These are phyloP conservation scores for Volucella inflata DNA, from an alignment of 2,888 invertebrate species.

Conservation along the genomic window DNA sequence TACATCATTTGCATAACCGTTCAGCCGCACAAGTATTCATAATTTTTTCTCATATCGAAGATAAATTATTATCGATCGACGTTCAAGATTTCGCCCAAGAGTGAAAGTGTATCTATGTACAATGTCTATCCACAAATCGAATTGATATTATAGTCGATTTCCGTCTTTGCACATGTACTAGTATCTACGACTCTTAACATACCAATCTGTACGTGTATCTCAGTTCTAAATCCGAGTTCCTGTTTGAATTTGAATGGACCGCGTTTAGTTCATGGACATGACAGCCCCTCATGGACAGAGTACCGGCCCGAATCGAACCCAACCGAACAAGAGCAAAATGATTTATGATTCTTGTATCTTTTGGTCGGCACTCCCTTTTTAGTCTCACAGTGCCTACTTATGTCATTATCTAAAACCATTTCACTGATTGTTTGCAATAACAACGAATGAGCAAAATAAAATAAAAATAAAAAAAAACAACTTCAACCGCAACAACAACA, in stretches of 20 bases:
- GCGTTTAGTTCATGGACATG: constrained; percentile 60
- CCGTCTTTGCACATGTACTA: neutral
- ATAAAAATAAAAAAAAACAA: constrained; percentile 6
- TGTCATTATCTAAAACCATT: constrained; percentile 66
- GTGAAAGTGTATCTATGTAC: constrained; percentile 62
- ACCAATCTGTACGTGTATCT: neutral
- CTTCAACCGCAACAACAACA: too few species aligned
- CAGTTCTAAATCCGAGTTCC: constrained; percentile 52
- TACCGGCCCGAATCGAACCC: too few species aligned
- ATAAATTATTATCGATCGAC: constrained; percentile 59
- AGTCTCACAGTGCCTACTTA: constrained; percentile 50
- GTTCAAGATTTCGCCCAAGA: constrained; percentile 52
- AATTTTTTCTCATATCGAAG: constrained; percentile 33
- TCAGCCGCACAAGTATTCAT: constrained; percentile 37
- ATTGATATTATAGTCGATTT: constrained; percentile 1
- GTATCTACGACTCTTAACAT: constrained; percentile 6
- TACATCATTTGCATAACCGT: neutral
- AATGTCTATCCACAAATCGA: neutral
- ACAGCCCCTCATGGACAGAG: neutral
- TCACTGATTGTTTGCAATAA: constrained; percentile 48
- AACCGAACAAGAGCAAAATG: constrained; percentile 44
- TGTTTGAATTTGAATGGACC: constrained; percentile 19
- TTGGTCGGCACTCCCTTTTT: constrained; percentile 57
- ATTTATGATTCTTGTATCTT: constrained; percentile 48
- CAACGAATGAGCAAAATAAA: constrained; percentile 6